Conservation (phyloP, 2,888 invertebrate species). For the Aelia acuminata region DNA sequence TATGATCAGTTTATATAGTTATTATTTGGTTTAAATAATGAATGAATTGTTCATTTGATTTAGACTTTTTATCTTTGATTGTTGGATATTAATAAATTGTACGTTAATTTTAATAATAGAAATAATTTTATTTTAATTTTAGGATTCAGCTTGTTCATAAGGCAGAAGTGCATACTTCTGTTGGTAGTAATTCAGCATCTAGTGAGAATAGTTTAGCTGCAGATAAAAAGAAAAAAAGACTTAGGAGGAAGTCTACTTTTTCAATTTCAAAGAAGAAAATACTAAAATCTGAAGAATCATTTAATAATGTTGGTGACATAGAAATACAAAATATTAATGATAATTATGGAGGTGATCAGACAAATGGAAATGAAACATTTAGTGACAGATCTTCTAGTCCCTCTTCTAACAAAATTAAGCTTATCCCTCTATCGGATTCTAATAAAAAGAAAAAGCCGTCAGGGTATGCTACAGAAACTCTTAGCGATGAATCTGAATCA, state of each 20-base stretch:
- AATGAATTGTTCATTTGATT: neutral
- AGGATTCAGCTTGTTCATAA: conserved; percentile 56
- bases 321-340: conserved; percentile 8
- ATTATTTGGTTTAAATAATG: neutral
- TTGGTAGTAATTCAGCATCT: conserved; percentile 57
- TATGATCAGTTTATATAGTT: neutral
- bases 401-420: conserved; percentile 52
- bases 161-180: conserved; percentile 56
- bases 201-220: conserved; percentile 42
- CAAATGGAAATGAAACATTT: conserved; percentile 53
- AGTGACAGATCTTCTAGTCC: conserved; percentile 46
- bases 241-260: conserved; percentile 47
- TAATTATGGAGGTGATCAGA: neutral
- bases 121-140: conserved; percentile 3
- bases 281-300: neutral
- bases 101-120: too few species aligned
- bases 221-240: conserved; percentile 51
- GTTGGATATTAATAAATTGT: neutral
- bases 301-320: conserved; percentile 10
- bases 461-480: conserved; percentile 57
- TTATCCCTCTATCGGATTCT: conserved; percentile 42
- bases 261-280: conserved; percentile 39
- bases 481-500: conserved; percentile 52
- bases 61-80: neutral
- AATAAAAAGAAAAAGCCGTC: conserved; percentile 56